Percentiles rank a stretch among this genome's conserved stretches.
These are phyloP conservation scores for Ladona fulva DNA, from an alignment of 1,140 invertebrate genomes.

Conservation along the genomic window DNA sequence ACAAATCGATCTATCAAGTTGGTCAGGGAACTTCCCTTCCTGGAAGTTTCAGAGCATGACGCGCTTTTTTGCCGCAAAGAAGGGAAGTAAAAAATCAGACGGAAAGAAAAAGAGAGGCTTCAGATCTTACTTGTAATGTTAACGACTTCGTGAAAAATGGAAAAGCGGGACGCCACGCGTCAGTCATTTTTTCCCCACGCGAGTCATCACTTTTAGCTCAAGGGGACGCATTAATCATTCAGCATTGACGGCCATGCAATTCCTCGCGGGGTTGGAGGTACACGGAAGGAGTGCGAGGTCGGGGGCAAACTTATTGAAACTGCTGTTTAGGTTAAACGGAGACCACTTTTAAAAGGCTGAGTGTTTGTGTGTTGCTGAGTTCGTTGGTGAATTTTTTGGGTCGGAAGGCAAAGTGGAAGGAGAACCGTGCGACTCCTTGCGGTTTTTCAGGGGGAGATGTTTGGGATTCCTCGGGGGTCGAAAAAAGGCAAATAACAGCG, in stretches of 20 bases:
- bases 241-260: background rate
- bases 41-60: no score
- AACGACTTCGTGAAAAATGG: background rate
- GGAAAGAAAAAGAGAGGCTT: no score
- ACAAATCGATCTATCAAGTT: no score
- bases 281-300: no score
- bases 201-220: background rate
- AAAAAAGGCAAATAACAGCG: background rate
- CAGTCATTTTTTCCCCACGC: background rate
- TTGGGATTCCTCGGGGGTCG: background rate
- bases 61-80: no score
- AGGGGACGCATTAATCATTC: background rate
- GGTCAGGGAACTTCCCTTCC: no score
- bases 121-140: background rate
- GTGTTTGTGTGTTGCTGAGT: background rate
- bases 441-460: background rate
- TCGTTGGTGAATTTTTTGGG: background rate
- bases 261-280: background rate
- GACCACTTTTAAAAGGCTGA: background rate
- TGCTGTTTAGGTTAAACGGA: background rate
- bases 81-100: no score
- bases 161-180: background rate
- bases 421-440: background rate
- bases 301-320: background rate
- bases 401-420: background rate